These are phyloP conservation scores for Hippocampus zosterae DNA, from an alignment of 2,113 vertebrate genomes.

Conservation along the genomic window DNA sequence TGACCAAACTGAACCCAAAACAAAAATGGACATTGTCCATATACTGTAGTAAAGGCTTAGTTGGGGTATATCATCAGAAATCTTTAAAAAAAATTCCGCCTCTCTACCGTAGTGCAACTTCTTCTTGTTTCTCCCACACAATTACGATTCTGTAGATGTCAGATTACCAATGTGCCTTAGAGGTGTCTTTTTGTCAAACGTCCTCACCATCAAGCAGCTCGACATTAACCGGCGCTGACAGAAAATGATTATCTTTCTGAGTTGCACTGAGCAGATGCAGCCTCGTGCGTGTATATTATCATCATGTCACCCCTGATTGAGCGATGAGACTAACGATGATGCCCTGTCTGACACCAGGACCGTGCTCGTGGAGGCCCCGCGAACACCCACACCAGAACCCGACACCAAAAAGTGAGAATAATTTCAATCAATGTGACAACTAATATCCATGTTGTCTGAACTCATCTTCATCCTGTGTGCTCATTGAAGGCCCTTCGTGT, in stretches of 20 bases:
- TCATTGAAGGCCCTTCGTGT: constrained; percentile 73
- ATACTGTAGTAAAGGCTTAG: background rate
- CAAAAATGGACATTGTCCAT: too few relatives aligned
- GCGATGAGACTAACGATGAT: constrained; percentile 34
- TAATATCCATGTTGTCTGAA: background rate
- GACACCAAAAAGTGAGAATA: constrained; percentile 68
- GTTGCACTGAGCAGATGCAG: constrained; percentile 45
- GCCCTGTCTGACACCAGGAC: constrained; percentile 31
- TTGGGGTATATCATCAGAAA: background rate
- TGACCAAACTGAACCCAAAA: too few relatives aligned
- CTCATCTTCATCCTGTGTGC: background rate
- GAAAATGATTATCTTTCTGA: constrained; percentile 54
- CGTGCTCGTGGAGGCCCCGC: constrained; percentile 16
- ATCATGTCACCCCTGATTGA: constrained; percentile 16
- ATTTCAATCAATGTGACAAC: constrained; percentile 10
- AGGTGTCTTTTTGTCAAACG: constrained; percentile 57
- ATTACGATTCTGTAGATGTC: constrained; percentile 60
- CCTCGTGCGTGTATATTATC: constrained; percentile 5
- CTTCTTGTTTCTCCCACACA: constrained; percentile 25
- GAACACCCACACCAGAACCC: constrained; percentile 41
- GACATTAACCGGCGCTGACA: constrained; percentile 52
- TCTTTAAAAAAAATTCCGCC: constrained; percentile 25
- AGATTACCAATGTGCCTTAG: constrained; percentile 57
- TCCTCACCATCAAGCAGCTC: constrained; percentile 41
- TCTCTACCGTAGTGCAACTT: constrained; percentile 54